Evolutionary conservation across 2,797 vertebrate genomes (phyloP).

Genomic region (Protosalanx chinensis): DNA sequence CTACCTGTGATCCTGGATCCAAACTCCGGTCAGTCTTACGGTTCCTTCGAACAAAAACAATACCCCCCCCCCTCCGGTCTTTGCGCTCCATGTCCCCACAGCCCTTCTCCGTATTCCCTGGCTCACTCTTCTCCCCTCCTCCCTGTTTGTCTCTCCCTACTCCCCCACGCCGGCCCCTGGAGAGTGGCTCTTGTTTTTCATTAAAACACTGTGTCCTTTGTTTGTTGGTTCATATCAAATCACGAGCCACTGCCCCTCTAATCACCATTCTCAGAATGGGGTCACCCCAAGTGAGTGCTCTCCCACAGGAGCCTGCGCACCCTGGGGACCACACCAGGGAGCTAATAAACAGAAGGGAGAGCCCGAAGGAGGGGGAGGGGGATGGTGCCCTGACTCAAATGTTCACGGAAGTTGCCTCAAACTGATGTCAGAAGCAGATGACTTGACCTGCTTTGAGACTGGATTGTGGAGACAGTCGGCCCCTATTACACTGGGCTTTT

Average conservation of each 20-base stretch:
- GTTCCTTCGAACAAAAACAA: too few relatives aligned
- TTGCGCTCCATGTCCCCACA: constrained; percentile 8
- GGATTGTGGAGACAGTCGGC: too few relatives aligned
- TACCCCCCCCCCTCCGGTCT: neutral
- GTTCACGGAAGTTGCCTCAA: too few relatives aligned
- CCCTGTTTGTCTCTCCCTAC: constrained; percentile 43
- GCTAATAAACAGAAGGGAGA: neutral
- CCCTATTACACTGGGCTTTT: too few relatives aligned
- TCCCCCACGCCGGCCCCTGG: constrained; percentile 42
- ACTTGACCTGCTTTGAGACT: too few relatives aligned
- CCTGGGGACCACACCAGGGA: constrained; percentile 10
- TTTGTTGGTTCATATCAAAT: constrained; percentile 35
- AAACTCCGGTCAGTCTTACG: too few relatives aligned
- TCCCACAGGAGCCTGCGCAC: constrained; percentile 4
- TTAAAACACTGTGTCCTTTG: constrained; percentile 61
- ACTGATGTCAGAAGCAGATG: too few relatives aligned
- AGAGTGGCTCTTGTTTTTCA: constrained; percentile 60
- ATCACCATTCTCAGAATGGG: constrained; percentile 38
- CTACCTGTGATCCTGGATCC: neutral
- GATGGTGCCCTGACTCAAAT: too few relatives aligned
- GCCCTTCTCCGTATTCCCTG: constrained; percentile 9
- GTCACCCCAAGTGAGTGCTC: constrained; percentile 19
- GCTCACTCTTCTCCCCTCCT: neutral
- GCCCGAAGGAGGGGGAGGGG: neutral
- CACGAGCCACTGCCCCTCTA: constrained; percentile 33